Base-by-base conservation (phyloP, 2,888 invertebrate genomes). In the Spilosoma lubricipeda region DNA sequence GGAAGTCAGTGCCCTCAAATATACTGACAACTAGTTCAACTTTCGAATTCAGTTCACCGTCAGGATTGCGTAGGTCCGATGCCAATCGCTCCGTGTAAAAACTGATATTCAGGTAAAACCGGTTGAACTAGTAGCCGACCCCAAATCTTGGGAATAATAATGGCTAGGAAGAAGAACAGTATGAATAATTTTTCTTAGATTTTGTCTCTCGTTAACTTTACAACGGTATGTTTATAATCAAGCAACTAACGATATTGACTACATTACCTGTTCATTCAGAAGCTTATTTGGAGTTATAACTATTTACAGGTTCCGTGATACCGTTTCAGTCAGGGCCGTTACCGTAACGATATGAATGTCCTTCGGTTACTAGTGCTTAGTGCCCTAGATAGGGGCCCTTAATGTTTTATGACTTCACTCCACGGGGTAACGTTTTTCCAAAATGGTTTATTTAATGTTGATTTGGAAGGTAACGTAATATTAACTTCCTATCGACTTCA, bases 341-440 rank as follows among this genome's bases (percentile, higher is more conserved):
- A 73, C 59, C 72, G 73, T 82, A 77, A 68, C 71, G 64, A 67
- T 74, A 77, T 78, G 75, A 80, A 77, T 71, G 27, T 39, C 77
- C 80, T 79, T 81, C 74, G 77, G 70, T 83, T 83, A 77, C 39
- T 77, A 81, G 63, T 74, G 72, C 77, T 83, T 78, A 65, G 76
- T 65, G 70, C 74, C 65, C 52, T 72, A 76, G 79, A 83, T 82
- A 82, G 74, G 68, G 56, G 79, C 68, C 39, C 80, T 74, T 83
- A 74, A 77, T 77, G 80, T 83, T 80, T 80, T 82, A 83, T 81
- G 27, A 72, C 70, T 67, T 3, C 48, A 68, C 56, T 64, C 36
- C 39, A 56, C 52, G 45, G 75, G 72, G 27, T 33, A 68, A 75
- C 56, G 27, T 33, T 76, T 20, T 72, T 59, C 30, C 11, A 33